These are phyloP conservation scores for Anodontia alba DNA, from an alignment of 2,888 invertebrate genomes.

Conservation along the genomic window DNA sequence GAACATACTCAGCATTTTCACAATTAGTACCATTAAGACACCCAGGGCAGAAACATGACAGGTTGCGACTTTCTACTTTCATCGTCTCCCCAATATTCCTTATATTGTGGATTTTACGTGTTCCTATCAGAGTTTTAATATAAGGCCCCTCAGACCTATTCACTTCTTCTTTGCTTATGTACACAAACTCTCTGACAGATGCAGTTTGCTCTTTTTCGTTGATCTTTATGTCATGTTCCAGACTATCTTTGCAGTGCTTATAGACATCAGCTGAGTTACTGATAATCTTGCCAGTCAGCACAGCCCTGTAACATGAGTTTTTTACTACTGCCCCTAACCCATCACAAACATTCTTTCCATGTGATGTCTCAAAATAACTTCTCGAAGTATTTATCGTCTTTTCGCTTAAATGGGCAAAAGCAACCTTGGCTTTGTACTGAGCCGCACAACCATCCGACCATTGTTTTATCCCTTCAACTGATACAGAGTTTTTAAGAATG, in stretches of 20 bases:
- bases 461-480: constrained; percentile 17
- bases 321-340: constrained; percentile 35
- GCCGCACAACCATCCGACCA: constrained; percentile 50
- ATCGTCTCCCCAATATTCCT: constrained; percentile 7
- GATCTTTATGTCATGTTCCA: constrained; percentile 1
- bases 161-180: constrained; percentile 25
- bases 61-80: constrained; percentile 24
- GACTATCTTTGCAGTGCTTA: constrained; percentile 21
- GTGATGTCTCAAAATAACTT: no score
- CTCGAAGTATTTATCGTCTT: no score
- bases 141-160: constrained; percentile 20
- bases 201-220: constrained; percentile 25
- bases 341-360: constrained; percentile 37
- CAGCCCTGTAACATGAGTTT: constrained; percentile 33
- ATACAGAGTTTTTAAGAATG: background rate
- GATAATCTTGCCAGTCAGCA: constrained; percentile 27
- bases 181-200: constrained; percentile 26
- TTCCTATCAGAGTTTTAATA: constrained; percentile 14
- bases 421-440: constrained; percentile 39
- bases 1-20: background rate
- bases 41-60: constrained; percentile 7
- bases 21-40: background rate
- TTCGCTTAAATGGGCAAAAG: constrained; percentile 33
- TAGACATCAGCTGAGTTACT: constrained; percentile 12
- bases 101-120: constrained; percentile 18